Evolutionary conservation across 2,797 vertebrate genomes (phyloP), one percentile per base, ranked within the genome.

Genomic region (Loris lydekkerianus): DNA sequence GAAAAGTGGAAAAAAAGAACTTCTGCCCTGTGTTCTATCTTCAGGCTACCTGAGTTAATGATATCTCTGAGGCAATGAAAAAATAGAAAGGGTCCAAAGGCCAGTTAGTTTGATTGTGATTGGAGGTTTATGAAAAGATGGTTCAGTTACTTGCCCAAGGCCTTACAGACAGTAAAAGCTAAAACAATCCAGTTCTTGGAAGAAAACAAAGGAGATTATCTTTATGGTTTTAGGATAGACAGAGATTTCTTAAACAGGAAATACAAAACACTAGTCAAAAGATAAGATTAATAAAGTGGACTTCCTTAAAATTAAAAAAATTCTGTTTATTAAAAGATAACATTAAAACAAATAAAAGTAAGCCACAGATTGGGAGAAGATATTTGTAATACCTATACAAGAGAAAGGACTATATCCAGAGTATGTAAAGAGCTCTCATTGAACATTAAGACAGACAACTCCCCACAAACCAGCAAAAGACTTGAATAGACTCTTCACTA

Each of bases 301-400:
- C 5, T 76, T 69, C 34, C 67, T 93, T 89, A 80, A 93, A 93
- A 90, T 94, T 49, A 96, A 93, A 65, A 43, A 89, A 89, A 80
- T 91, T 91, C 46, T 60, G 15, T 91, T 89, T 25, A 72, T 80
- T 69, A 93, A 83, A 93, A 73, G 81, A 83, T 46, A 82, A 81
- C 23, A 81, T 61, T 58, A 90, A 75, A 29, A 90, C 49, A 84
- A 82, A 14, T n/a, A 58, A 81, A 83, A 83, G 73, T 63, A 86
- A 88, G 65, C 5, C 56, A 27, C 23, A 69, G 78, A 40, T 31
- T 46, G 43, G 73, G 60, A 84, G 92, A 82, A 94, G 67, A 40
- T 46, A 53, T 92, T 40, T 96, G 69, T 89, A 49, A 92, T 46
- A 46, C 8, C 31, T 46, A n/a, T 27, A 25, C 27, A n/a, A 25